A percentile compares a stretch with the other conserved stretches of the same genome.
Conservation (phyloP, 2,797 vertebrate species). For the Eremophila alpestris region DNA sequence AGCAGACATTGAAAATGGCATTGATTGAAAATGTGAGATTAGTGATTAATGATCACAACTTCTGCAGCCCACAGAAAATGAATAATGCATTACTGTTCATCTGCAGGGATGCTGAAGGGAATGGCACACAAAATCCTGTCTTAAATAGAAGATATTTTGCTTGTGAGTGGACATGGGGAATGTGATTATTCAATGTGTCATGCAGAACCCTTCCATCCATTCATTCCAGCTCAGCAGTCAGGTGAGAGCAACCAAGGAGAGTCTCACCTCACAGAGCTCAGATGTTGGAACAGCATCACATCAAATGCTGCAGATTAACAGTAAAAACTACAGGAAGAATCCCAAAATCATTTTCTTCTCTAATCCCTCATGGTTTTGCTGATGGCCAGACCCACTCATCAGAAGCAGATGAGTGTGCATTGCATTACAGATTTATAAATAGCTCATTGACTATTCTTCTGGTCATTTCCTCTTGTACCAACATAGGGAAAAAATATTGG, state of each 20-base stretch:
- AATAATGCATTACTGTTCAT: neutral
- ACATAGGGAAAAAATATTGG: neutral
- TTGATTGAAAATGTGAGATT: neutral
- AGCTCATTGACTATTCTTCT: neutral
- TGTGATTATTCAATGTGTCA: accelerated
- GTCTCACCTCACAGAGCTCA: neutral
- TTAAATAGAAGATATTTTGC: neutral
- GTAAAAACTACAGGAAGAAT: neutral
- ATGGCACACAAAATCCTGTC: neutral
- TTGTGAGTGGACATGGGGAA: neutral
- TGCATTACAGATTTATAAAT: neutral
- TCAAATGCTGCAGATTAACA: neutral
- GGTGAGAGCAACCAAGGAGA: neutral
- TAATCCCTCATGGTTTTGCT: neutral
- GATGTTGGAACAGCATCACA: neutral
- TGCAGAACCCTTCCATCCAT: neutral
- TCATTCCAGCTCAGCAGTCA: neutral
- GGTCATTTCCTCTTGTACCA: neutral
- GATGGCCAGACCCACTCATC: neutral
- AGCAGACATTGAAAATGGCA: neutral
- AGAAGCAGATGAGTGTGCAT: neutral
- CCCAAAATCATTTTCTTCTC: neutral
- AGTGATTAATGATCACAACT: neutral
- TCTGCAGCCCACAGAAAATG: neutral
- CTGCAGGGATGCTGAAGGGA: neutral